A percentile compares a stretch with the other conserved stretches of the same genome.
phyloP scores from a whole-genome alignment of 2,113 vertebrate species.

The Pomatorhinus ruficollis region DNA sequence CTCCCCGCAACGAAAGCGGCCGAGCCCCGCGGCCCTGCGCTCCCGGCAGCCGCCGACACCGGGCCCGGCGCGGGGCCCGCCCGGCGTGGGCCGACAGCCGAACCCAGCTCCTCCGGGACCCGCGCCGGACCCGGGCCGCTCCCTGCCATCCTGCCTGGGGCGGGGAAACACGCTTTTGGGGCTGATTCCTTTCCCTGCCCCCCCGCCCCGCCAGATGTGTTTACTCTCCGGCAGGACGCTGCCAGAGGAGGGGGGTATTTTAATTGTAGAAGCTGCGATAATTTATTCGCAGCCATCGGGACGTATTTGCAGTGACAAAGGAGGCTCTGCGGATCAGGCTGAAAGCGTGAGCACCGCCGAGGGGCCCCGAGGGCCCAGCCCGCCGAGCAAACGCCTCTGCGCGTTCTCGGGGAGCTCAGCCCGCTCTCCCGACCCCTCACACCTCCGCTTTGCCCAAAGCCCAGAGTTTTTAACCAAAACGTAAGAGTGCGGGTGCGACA shows the following conservation, averaged over 20 bases:
- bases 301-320: slow-evolving; percentile 63
- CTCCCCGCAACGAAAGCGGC: background rate
- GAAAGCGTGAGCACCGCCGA: background rate
- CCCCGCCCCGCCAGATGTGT: background rate
- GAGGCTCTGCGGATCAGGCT: slow-evolving; percentile 15
- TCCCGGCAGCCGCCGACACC: too few relatives aligned
- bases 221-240: background rate
- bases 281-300: slow-evolving; percentile 53
- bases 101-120: background rate
- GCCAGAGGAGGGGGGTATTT: slow-evolving; percentile 6
- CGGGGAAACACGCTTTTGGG: background rate
- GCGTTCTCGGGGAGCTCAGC: background rate
- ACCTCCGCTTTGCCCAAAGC: background rate
- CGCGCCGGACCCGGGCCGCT: background rate
- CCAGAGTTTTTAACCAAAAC: background rate
- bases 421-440: background rate
- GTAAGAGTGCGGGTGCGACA: background rate
- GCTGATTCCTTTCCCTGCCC: background rate
- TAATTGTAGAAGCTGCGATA: slow-evolving; percentile 23
- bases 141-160: background rate
- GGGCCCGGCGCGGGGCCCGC: too few relatives aligned
- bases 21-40: background rate
- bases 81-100: fast-evolving
- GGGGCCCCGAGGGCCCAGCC: background rate
- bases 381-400: background rate